These are phyloP conservation scores for Eolophus roseicapilla DNA, from an alignment of 2,113 vertebrate genomes.

Conservation along the genomic window DNA sequence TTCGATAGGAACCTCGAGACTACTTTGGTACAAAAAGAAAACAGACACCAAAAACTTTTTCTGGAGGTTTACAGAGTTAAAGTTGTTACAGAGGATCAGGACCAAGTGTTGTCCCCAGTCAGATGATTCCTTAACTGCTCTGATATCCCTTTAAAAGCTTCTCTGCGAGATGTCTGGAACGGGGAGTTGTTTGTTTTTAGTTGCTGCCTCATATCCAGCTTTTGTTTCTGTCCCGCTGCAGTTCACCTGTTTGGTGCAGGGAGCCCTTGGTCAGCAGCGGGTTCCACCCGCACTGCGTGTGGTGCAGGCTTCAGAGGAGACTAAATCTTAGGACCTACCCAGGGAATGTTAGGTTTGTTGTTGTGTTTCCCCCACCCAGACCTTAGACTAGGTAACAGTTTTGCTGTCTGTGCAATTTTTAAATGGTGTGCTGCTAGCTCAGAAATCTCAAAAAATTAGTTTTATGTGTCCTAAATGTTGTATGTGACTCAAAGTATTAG, in stretches of 20 bases:
- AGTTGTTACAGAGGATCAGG: not conserved
- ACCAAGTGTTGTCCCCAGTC: not conserved
- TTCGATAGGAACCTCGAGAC: accelerated
- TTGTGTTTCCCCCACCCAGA: not conserved
- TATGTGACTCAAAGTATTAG: not conserved
- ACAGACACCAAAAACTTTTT: not conserved
- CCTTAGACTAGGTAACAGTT: not conserved
- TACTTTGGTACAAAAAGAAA: not conserved
- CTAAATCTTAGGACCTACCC: not conserved
- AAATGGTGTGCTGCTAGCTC: not conserved
- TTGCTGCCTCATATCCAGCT: conserved; percentile 42
- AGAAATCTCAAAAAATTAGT: not conserved
- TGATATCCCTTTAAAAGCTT: not conserved
- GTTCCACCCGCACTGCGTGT: not conserved
- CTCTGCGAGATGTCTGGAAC: not conserved
- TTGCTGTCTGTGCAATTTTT: not conserved
- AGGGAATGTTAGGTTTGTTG: not conserved
- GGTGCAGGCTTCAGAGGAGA: not conserved
- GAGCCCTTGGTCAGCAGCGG: not conserved
- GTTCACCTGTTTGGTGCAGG: conserved; percentile 7
- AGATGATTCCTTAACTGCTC: not conserved
- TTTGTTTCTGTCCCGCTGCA: not conserved
- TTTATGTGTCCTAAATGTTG: not conserved
- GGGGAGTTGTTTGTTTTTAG: not conserved
- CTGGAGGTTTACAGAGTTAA: not conserved